Evolutionary conservation across 2,888 invertebrate genomes (phyloP).

Genomic region (Acrobasis repandana): DNA sequence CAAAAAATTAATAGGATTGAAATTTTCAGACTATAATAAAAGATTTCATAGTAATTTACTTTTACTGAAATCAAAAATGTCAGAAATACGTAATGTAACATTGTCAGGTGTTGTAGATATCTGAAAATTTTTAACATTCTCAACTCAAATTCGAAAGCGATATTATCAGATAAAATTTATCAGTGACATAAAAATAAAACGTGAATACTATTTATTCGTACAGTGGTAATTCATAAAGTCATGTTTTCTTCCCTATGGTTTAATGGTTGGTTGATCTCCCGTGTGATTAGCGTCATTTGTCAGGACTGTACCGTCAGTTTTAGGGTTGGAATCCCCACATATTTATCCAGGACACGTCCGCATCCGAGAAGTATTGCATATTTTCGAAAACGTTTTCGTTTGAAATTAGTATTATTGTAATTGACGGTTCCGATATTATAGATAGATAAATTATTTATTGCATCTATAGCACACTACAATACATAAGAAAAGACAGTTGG

Average conservation of each 20-base stretch:
- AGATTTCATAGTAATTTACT: too few species aligned
- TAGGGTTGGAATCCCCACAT: constrained; percentile 10
- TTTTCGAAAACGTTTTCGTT: too few species aligned
- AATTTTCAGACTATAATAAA: too few species aligned
- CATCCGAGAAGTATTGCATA: not conserved
- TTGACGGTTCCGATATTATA: too few species aligned
- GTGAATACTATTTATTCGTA: not conserved
- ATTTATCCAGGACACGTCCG: constrained; percentile 9
- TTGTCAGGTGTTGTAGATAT: not conserved
- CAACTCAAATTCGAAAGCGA: not conserved
- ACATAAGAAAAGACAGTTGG: too few species aligned
- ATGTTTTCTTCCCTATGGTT: constrained; percentile 1
- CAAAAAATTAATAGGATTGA: too few species aligned
- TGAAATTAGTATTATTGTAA: too few species aligned
- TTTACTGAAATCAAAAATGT: too few species aligned
- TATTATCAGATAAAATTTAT: not conserved
- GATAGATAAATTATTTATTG: too few species aligned
- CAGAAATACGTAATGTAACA: not conserved
- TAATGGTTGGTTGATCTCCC: constrained; percentile 5
- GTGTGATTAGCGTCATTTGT: constrained; percentile 9
- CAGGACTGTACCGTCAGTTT: not conserved
- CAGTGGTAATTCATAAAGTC: not conserved
- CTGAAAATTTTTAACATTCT: not conserved
- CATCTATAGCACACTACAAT: too few species aligned
- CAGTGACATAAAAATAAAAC: constrained; percentile 2